Base-by-base conservation (phyloP, 2,797 vertebrate genomes). In the Tapera naevia region DNA sequence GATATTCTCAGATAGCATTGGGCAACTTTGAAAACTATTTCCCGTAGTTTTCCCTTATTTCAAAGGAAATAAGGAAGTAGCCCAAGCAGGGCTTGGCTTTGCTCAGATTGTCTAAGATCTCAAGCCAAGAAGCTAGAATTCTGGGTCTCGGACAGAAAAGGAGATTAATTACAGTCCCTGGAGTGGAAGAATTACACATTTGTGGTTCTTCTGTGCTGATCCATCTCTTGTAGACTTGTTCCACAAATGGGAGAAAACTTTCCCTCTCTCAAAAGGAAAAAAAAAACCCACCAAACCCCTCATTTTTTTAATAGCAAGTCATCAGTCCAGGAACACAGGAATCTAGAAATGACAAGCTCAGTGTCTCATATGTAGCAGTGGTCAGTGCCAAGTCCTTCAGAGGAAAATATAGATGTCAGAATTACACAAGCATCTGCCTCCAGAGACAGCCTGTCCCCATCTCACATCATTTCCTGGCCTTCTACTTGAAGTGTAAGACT, bases 351-450 rank as follows among this genome's bases (percentile, higher is more conserved):
- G 73, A 53, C 51, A 62, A 60, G 79, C 65, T 88, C 72, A 75
- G 86, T 78, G 51, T 64, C 56, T 76, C 62, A 60, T 88, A 91
- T 75, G 54, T 48, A 79, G 87, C 58, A 86, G 69, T 74, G 79
- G 14, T 70, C 84, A 82, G 72, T 78, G 79, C 61, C 57, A 85
- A 72, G 37, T 75, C 87, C 88, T 90, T 93, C 86, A 82, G 71
- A 91, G 84, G 69, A 86, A 95, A 86, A 70, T 14, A 80, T 1
- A 80, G 60, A 6, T 1, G 53, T 76, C 79, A 93, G 27, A 48
- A 48, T 48, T 48, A 48, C 5, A 21, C 22, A 24, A 48, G 46
- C 46, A 24, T 73, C 73, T 86, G 61, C 66, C 65, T 61, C 71
- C 53, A 58, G 71, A 54, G 35, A 69, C 85, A 67, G 37, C 78